phyloP scores from a whole-genome alignment of 2,113 vertebrate genomes.

The Anhinga rufa region DNA sequence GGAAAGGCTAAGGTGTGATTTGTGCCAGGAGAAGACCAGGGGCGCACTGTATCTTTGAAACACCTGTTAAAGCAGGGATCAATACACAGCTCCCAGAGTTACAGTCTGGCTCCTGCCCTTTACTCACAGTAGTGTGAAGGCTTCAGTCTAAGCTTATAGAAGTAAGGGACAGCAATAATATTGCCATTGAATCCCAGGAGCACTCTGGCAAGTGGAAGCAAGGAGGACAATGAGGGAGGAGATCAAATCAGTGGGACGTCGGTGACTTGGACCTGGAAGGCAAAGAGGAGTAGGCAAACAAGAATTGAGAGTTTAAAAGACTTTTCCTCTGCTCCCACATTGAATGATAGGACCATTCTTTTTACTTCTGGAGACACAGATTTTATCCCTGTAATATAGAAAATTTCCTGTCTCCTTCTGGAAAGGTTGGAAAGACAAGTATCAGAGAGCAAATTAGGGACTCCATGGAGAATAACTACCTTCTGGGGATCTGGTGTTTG shows the following conservation, averaged over 20 bases:
- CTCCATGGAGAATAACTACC: neutral
- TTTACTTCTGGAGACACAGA: neutral
- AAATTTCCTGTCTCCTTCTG: neutral
- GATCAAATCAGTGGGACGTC: neutral
- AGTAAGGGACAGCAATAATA: neutral
- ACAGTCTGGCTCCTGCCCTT: slow-evolving; percentile 12
- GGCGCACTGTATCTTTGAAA: neutral
- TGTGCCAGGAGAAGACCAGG: neutral
- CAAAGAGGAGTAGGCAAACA: neutral
- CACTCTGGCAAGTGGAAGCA: neutral
- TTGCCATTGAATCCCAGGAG: neutral
- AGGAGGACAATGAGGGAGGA: neutral
- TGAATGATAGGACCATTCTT: neutral
- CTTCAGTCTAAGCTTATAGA: neutral
- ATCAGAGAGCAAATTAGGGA: neutral
- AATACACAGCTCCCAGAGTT: neutral
- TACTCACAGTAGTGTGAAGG: neutral
- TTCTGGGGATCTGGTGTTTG: neutral
- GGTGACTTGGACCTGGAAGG: neutral
- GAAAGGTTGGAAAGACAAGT: neutral
- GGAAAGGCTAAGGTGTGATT: neutral
- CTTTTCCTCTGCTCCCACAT: neutral
- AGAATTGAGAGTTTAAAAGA: neutral
- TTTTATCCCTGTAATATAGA: neutral
- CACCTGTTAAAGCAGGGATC: slow-evolving; percentile 24